Evolutionary conservation across 2,113 vertebrate species (phyloP).

Genomic region (Strix aluco): DNA sequence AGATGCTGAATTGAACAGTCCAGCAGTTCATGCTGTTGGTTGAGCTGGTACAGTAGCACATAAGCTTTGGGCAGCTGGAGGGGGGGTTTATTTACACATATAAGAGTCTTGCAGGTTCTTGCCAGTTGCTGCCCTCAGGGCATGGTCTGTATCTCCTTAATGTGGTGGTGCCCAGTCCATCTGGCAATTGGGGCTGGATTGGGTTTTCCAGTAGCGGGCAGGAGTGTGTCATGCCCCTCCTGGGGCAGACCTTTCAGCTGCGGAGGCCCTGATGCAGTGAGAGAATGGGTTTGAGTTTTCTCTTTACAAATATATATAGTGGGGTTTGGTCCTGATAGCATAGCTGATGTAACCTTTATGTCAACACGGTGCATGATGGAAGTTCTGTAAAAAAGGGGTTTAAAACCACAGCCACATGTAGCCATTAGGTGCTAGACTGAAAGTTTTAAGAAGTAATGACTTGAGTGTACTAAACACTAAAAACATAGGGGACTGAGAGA

Average conservation of each 20-base stretch:
- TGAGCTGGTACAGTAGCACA: neutral
- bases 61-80: neutral
- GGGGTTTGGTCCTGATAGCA: neutral
- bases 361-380: neutral
- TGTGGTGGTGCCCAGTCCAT: neutral
- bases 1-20: neutral
- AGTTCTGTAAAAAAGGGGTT: neutral
- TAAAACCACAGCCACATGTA: neutral
- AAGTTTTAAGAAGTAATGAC: neutral
- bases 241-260: neutral
- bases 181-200: neutral
- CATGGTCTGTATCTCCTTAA: neutral
- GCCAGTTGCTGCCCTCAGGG: neutral
- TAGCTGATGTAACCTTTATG: neutral
- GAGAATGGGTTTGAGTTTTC: neutral
- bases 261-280: rapidly evolving
- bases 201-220: neutral
- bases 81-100: neutral
- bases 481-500: neutral
- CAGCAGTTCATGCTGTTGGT: neutral
- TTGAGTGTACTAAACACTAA: neutral
- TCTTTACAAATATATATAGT: neutral
- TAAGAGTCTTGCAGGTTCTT: neutral
- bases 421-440: neutral
- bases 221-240: neutral